Percentiles rank a stretch among this genome's conserved stretches.
phyloP scores from a whole-genome alignment of 1,140 invertebrate species.

The Magallana ariakensis region DNA sequence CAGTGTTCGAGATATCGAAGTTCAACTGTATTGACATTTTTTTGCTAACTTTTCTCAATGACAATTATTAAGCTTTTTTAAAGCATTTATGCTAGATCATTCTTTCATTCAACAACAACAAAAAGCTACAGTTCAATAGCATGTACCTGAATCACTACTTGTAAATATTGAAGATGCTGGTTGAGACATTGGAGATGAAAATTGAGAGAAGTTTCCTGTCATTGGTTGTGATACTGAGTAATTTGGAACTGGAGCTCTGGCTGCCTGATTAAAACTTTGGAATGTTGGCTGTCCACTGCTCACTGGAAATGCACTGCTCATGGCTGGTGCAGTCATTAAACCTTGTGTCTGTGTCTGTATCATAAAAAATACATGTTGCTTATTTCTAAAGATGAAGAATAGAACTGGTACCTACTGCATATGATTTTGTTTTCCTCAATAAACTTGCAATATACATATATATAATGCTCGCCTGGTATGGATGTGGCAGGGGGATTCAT shows the following conservation, averaged over 20 bases:
- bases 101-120: too few species aligned
- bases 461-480: background rate
- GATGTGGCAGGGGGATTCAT: too few species aligned
- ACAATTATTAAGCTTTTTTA: too few species aligned
- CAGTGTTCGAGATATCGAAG: too few species aligned
- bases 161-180: constrained; percentile 3
- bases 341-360: constrained; percentile 14
- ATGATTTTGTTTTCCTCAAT: too few species aligned
- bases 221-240: background rate
- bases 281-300: constrained; percentile 41
- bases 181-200: constrained; percentile 5
- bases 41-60: too few species aligned
- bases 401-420: too few species aligned
- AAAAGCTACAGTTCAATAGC: too few species aligned
- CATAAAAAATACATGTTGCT: background rate
- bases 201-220: constrained; percentile 21
- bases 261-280: constrained; percentile 37
- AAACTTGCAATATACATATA: too few species aligned
- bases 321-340: constrained; percentile 16
- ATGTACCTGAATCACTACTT: background rate
- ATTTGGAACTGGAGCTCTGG: constrained; percentile 34
- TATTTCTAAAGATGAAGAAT: too few species aligned
- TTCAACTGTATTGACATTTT: too few species aligned
- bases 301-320: constrained; percentile 14
- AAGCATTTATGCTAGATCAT: too few species aligned